Conservation (phyloP, 1,140 invertebrate species). For the Eupristina koningsbergeri region DNA sequence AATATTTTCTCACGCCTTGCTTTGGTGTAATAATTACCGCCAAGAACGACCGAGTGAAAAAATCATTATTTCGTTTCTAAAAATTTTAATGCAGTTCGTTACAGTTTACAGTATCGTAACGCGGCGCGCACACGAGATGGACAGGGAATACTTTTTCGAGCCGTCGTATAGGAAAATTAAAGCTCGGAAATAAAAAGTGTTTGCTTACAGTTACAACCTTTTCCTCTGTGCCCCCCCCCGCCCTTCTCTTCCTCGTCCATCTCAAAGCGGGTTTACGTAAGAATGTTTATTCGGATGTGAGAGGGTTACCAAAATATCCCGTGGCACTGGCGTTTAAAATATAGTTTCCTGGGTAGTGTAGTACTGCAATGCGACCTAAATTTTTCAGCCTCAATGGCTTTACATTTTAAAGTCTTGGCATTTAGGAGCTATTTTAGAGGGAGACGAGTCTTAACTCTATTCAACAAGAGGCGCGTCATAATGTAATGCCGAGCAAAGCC, state of each 20-base stretch:
- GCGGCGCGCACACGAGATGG: neutral
- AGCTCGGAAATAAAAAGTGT: constrained; percentile 15
- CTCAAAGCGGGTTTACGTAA: neutral
- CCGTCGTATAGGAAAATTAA: neutral
- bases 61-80: neutral
- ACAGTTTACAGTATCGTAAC: neutral
- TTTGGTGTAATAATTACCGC: neutral
- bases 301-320: constrained; percentile 29
- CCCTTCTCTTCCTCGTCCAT: too few relatives aligned
- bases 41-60: neutral
- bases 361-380: constrained; percentile 16
- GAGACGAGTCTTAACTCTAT: too few relatives aligned
- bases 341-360: neutral
- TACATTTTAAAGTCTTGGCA: neutral
- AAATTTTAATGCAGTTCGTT: neutral
- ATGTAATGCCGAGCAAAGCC: neutral
- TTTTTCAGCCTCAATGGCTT: constrained; percentile 9
- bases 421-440: neutral
- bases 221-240: too few relatives aligned
- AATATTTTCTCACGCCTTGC: constrained; percentile 2
- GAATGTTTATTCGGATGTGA: constrained; percentile 5
- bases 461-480: neutral
- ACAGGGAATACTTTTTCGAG: neutral
- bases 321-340: neutral
- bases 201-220: neutral